These are phyloP conservation scores for Aulostomus chinensis DNA, from an alignment of 2,797 vertebrate genomes.

Conservation along the genomic window DNA sequence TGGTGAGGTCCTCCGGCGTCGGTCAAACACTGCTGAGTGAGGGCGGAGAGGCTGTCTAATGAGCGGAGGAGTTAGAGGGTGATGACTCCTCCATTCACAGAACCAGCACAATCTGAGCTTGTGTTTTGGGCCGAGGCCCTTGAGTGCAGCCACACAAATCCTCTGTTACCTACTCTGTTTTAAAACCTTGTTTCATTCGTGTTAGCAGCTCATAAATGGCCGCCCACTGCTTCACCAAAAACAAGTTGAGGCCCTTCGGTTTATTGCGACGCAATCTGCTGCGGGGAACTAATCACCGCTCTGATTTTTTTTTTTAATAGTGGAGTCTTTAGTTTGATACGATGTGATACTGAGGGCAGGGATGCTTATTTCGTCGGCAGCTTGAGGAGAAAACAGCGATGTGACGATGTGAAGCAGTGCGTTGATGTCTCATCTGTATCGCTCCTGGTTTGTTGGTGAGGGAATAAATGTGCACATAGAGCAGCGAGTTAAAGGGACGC, in stretches of 20 bases:
- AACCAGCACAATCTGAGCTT: conserved; percentile 48
- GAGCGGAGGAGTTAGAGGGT: conserved; percentile 56
- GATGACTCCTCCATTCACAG: conserved; percentile 49
- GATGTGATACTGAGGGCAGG: conserved; percentile 1
- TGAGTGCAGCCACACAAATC: conserved; percentile 56
- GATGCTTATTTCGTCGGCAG: background rate
- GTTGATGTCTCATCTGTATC: no score
- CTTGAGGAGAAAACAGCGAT: background rate
- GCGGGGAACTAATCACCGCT: conserved; percentile 16
- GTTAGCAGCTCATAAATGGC: conserved; percentile 76
- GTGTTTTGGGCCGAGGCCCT: conserved; percentile 45
- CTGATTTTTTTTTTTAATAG: conserved; percentile 20
- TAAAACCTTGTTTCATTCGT: conserved; percentile 68
- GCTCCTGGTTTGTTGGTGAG: no score
- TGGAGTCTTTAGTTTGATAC: conserved; percentile 22
- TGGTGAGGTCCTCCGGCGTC: conserved; percentile 28
- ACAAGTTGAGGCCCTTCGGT: conserved; percentile 40
- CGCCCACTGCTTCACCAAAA: conserved; percentile 58
- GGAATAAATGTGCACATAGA: no score
- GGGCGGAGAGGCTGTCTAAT: conserved; percentile 44
- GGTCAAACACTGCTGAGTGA: conserved; percentile 41
- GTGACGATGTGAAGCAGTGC: no score
- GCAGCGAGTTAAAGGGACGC: no score
- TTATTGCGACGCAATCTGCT: conserved; percentile 34
- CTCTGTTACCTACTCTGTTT: conserved; percentile 63